These are phyloP conservation scores for Phaetusa simplex DNA, from an alignment of 2,113 vertebrate species.

Conservation along the genomic window DNA sequence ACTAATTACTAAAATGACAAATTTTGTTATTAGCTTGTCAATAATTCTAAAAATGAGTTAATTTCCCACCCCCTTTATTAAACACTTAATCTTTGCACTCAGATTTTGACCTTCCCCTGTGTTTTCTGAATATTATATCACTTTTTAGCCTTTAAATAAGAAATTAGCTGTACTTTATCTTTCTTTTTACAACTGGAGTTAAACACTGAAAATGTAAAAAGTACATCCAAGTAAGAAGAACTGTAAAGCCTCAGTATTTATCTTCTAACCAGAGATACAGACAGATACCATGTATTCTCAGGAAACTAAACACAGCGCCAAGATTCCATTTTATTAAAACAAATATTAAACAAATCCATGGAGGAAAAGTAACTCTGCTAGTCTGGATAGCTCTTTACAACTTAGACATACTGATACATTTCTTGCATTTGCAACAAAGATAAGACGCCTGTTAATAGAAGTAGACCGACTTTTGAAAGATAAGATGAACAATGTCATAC, in stretches of 20 bases:
- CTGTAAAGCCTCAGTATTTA: background rate
- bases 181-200: background rate
- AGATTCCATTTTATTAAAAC: background rate
- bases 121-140: background rate
- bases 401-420: background rate
- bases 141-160: background rate
- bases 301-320: background rate
- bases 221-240: background rate
- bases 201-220: background rate
- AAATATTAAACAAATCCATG: background rate
- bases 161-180: background rate
- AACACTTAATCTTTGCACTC: background rate
- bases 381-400: background rate
- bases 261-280: background rate
- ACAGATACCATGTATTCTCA: background rate
- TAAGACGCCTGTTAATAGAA: slow-evolving; percentile 25
- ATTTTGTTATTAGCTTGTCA: background rate
- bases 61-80: background rate
- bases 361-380: background rate
- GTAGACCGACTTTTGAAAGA: background rate
- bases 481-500: background rate
- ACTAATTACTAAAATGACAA: background rate
- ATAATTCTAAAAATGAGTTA: background rate
- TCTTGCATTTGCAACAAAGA: slow-evolving; percentile 8
- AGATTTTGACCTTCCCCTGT: background rate